These are phyloP conservation scores for Dasypus novemcinctus DNA, from an alignment of 2,113 vertebrate genomes.

Conservation along the genomic window DNA sequence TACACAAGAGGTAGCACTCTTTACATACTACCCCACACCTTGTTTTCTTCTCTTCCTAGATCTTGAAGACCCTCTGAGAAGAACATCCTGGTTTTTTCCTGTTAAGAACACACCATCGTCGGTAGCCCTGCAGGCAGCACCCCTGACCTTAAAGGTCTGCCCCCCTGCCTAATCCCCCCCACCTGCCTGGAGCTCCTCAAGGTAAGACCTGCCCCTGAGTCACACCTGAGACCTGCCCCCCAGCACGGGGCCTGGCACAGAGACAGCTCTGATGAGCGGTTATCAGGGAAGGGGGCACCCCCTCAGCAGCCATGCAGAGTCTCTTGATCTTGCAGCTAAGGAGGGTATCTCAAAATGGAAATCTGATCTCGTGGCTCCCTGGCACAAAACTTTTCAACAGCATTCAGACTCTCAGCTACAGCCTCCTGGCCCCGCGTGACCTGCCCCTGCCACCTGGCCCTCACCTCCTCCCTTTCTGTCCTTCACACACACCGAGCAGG, in stretches of 20 bases:
- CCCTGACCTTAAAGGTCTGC: neutral
- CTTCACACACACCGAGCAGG: neutral
- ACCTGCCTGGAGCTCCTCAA: neutral
- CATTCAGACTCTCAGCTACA: neutral
- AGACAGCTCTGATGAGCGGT: neutral
- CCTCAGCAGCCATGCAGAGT: neutral
- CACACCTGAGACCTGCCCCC: neutral
- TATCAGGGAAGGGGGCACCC: neutral
- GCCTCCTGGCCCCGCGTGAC: too few species aligned
- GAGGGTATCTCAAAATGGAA: neutral
- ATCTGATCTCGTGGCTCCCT: neutral
- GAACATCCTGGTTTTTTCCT: accelerated
- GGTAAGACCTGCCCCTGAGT: neutral
- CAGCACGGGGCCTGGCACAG: neutral
- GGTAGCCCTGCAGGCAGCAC: accelerated
- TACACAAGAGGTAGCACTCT: neutral
- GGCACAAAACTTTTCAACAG: neutral
- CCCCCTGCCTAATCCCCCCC: neutral
- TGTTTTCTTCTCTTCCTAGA: neutral
- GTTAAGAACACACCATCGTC: neutral
- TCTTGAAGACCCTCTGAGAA: neutral
- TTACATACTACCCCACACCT: neutral
- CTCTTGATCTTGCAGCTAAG: neutral
- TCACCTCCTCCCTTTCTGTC: neutral
- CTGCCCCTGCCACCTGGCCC: neutral